Base-by-base conservation (phyloP, 2,113 vertebrate species). In the Callipepla californica region DNA sequence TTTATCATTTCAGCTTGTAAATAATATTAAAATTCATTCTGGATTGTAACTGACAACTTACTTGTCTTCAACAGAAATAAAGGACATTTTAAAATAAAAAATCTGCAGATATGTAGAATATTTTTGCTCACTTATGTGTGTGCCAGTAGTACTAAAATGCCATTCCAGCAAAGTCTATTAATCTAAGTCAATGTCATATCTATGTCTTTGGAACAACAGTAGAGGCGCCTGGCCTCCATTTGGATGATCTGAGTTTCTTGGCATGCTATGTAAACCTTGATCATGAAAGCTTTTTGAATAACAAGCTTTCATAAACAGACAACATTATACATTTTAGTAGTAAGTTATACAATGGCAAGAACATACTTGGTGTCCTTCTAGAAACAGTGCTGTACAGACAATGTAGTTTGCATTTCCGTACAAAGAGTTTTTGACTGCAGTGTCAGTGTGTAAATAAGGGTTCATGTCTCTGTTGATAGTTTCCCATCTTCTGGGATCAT, bases 341-440 rank as follows among this genome's bases (percentile, higher is more conserved):
- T 80, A 77, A 93, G 59, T 85, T 88, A 95, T 53, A 62, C 20
- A 15, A 70, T 65, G 50, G 28, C 3, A 83, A 62, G 55, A 14
- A 47, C 36, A 30, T 88, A 78, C 21, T 30, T 90, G 48, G 13
- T 28, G 44, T 81, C 92, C 17, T 81, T 80, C 63, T 92, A 85
- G 77, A 65, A 92, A 84, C 13, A 58, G 21, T 78, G 2, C 25
- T 36, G 5, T 78, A 48, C 40, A 86, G 85, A 16, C 51, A 90
- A 14, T 36, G 6, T 63, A 94, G 53, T 75, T 83, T 87, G 17
- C 57, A 63, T 94, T 96, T 94, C 44, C 42, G 68, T 84, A 25
- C 79, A 89, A 93, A 93, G 74, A 75, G 50, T 5, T 92, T 91
- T 80, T 89, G 55, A 93, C 55, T 88, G 40, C 28, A 89, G 25